Evolutionary conservation across 1,140 invertebrate genomes (phyloP), one percentile per base, ranked within the genome.

Genomic region (Rhagoletis zephyria): DNA sequence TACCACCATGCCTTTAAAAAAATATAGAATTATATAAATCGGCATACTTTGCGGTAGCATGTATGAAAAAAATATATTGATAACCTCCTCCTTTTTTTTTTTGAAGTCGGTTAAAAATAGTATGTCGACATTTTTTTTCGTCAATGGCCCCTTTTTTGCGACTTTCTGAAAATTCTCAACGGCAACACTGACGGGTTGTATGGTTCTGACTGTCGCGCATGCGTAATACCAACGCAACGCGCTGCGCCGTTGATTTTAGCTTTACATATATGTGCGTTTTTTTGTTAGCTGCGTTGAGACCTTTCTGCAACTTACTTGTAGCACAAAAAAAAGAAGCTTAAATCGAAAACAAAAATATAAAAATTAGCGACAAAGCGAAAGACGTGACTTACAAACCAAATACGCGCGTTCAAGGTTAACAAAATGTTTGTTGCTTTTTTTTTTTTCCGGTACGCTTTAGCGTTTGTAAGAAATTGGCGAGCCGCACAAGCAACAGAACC

Each of bases 321-420:
- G 51, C 12, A 42, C 6, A 67, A 64, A 64, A 64, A 64, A 4
- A 64, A n/a, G n/a, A 64, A 19, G 30, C 30, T 30, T 30, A 30
- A 30, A 30, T 30, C 30, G 10, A 56, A 56, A 56, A 56, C 5
- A 56, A 56, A 56, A 56, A 56, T 56, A 3, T 56, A 56, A 67
- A 67, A 2, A 67, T 10, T n/a, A 56, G 45, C 74, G 48, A 56
- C 48, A 81, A 56, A 56, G 48, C 74, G 74, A 81, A 90, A 92
- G 91, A 92, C 91, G 91, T 92, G 91, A 92, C 91, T 92, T 92
- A 92, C 91, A 92, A 92, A 92, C 91, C 90, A 92, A 92, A 92
- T 88, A 63, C 64, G 70, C 12, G 59, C 56, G 67, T 88, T 88
- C 87, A 88, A 88, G 87, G 87, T 88, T 88, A 63, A 56, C 74